phyloP scores from a whole-genome alignment of 2,797 vertebrate species.

The Bovichtus diacanthus region DNA sequence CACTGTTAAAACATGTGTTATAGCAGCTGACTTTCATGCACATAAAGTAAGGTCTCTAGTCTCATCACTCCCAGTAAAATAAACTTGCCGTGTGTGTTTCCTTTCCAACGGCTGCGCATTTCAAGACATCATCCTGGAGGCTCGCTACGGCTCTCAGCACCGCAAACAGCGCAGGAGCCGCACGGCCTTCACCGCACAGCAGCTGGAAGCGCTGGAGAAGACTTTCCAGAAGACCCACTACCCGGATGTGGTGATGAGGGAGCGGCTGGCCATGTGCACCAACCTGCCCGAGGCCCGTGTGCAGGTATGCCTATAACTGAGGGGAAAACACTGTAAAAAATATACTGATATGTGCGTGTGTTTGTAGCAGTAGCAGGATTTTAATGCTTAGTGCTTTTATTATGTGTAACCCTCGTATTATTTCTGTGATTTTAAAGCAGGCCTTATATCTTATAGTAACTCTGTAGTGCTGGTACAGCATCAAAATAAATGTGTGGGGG shows the following conservation, averaged over 20 bases:
- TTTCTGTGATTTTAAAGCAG: background rate
- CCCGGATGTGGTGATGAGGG: conserved; percentile 97
- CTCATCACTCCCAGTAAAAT: conserved; percentile 82
- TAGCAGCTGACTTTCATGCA: background rate
- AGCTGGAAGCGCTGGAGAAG: conserved; percentile 96
- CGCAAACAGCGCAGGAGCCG: conserved; percentile 97
- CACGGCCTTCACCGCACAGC: conserved; percentile 96
- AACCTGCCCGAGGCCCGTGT: conserved; percentile 97
- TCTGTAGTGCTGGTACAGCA: background rate
- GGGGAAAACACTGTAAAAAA: background rate
- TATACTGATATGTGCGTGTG: background rate
- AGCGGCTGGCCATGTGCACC: conserved; percentile 97
- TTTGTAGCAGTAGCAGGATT: too few relatives aligned
- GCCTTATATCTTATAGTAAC: background rate
- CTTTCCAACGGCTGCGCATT: conserved; percentile 99
- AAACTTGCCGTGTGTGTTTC: conserved; percentile 89
- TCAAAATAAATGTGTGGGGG: background rate
- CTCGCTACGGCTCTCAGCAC: conserved; percentile 98
- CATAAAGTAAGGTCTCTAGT: background rate
- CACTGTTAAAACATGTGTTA: background rate
- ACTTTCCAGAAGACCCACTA: conserved; percentile 99
- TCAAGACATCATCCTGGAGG: conserved; percentile 99
- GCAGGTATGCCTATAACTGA: conserved; percentile 83
- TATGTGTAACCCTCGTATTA: rapidly evolving
- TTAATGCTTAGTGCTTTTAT: background rate